Evolutionary conservation across 2,113 vertebrate species (phyloP), one percentile per base, ranked within the genome.

Genomic region (Galemys pyrenaicus): DNA sequence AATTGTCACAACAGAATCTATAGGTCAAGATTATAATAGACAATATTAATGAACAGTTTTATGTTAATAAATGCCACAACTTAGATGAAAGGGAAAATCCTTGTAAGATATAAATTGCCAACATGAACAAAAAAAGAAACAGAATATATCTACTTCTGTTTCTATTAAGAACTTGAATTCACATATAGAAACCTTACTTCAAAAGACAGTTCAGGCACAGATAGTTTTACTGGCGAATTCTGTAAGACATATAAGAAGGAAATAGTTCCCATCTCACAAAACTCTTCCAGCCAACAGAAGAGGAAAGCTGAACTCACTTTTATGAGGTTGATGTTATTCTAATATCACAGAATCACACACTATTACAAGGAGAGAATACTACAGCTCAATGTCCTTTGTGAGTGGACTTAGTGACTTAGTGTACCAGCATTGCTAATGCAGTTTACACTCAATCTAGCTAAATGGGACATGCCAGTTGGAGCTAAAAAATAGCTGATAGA

Each of bases 41-140:
- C 7, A 5, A 30, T 26, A 74, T 60, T 86, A 79, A 79, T 39
- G 49, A 91, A 54, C 2, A 89, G 74, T 11, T 78, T 82, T 70
- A 19, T 64, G 58, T 30, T 41, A 67, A 41, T 37, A 46, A 5
- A 30, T 22, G 16, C 60, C 49, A n/a, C 10, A 68, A 44, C 54
- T 68, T 65, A 70, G 39, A 79, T 70, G 26, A 80, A 41, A n/a
- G 24, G n/a, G 4, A 70, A 58, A 85, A 94, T 94, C 12, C 6
- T 64, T 89, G 37, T 86, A 82, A 92, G 58, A 89, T 17, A 79
- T 1, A 19, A 87, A 62, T 71, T 80, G 71, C 22, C 35, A 89
- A 95, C 87, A 73, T 77, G 51, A 90, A 73, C 54, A 67, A 41
- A 85, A 92, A 71, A 87, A 39, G 2, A 75, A 84, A 64, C 26